Evolutionary conservation across 2,888 invertebrate genomes (phyloP).

Genomic region (Nomada flava): DNA sequence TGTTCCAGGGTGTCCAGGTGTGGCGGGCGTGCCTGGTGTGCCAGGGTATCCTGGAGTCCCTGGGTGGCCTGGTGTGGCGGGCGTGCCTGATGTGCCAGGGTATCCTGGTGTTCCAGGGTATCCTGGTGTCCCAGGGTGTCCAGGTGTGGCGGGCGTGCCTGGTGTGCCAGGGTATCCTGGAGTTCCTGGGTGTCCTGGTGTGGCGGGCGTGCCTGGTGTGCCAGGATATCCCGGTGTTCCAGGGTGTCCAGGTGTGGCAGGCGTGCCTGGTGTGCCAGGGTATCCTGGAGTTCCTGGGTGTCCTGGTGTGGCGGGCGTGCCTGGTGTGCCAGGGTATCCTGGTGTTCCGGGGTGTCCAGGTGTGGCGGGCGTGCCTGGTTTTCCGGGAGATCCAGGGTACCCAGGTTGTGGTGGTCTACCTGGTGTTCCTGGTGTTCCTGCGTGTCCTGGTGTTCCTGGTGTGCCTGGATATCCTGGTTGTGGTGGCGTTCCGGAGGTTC

Average conservation of each 20-base stretch:
- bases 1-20: neutral
- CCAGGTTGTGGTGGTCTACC: constrained; percentile 7
- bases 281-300: constrained; percentile 38
- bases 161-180: constrained; percentile 71
- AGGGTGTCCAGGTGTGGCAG: constrained; percentile 61
- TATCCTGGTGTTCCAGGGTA: constrained; percentile 69
- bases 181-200: constrained; percentile 50
- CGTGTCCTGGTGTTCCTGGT: constrained; percentile 33
- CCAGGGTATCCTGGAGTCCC: constrained; percentile 53
- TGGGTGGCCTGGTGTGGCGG: constrained; percentile 30
- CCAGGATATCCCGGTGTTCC: constrained; percentile 49
- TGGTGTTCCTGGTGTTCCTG: constrained; percentile 40
- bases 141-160: constrained; percentile 65
- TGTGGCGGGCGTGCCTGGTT: constrained; percentile 22
- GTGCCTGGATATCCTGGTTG: constrained; percentile 66
- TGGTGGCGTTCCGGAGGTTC: neutral
- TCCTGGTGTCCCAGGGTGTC: constrained; percentile 67
- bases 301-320: constrained; percentile 58
- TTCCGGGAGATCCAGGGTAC: too few relatives aligned
- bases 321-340: constrained; percentile 53
- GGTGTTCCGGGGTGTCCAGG: constrained; percentile 57
- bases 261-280: constrained; percentile 48
- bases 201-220: neutral
- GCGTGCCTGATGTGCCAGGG: constrained; percentile 77
- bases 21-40: constrained; percentile 35